phyloP scores from a whole-genome alignment of 1,140 invertebrate species.

The Hyphantria cunea region DNA sequence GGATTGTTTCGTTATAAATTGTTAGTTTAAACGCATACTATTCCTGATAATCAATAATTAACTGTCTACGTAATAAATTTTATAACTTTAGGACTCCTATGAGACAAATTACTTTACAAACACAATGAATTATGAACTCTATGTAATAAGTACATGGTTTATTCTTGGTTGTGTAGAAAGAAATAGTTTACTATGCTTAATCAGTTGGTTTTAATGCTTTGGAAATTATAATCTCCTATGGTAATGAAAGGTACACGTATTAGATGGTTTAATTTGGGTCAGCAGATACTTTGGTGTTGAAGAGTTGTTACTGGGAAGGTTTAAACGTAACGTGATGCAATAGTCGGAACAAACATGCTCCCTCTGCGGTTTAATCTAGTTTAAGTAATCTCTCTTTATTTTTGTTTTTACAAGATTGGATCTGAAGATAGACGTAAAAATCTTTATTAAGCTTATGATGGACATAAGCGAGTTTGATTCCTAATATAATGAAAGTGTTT shows the following conservation, averaged over 20 bases:
- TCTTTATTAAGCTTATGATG: too few relatives aligned
- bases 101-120: conserved; percentile 29
- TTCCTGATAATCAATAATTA: conserved; percentile 39
- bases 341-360: conserved; percentile 4
- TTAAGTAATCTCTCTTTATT: not conserved
- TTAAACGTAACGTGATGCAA: not conserved
- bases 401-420: too few relatives aligned
- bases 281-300: not conserved
- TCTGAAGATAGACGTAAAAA: too few relatives aligned
- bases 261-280: conserved; percentile 28
- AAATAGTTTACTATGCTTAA: conserved; percentile 15
- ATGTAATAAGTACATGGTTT: not conserved
- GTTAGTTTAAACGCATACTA: conserved; percentile 38
- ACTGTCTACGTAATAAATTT: conserved; percentile 40
- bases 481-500: too few relatives aligned
- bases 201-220: conserved; percentile 33
- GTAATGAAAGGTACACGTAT: conserved; percentile 31
- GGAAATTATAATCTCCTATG: conserved; percentile 29
- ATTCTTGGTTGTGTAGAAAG: not conserved
- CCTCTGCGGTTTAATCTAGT: not conserved
- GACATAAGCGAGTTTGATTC: too few relatives aligned
- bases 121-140: conserved; percentile 9
- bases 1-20: conserved; percentile 35
- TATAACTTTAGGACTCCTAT: conserved; percentile 25
- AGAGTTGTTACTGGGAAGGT: conserved; percentile 9